These are phyloP conservation scores for Phorcus lineatus DNA, from an alignment of 2,888 invertebrate species.

Conservation along the genomic window DNA sequence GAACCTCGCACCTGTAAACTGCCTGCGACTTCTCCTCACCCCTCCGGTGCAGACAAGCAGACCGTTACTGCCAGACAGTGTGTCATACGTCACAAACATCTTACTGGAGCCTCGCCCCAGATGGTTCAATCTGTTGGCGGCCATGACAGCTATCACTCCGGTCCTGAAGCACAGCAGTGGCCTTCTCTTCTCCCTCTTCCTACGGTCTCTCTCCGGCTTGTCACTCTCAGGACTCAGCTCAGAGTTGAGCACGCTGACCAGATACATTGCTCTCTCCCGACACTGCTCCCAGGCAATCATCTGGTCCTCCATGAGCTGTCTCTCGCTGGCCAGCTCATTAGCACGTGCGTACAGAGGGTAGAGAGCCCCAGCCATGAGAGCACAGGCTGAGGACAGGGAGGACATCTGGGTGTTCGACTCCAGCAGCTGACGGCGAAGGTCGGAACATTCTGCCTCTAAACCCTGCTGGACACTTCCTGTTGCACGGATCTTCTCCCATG, in stretches of 20 bases:
- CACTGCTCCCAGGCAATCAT: constrained; percentile 63
- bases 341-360: constrained; percentile 65
- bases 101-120: constrained; percentile 51
- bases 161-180: constrained; percentile 66
- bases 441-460: constrained; percentile 67
- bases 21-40: constrained; percentile 38
- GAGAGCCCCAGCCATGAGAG: constrained; percentile 69
- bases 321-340: constrained; percentile 61
- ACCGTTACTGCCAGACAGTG: constrained; percentile 56
- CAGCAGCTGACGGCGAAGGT: constrained; percentile 59
- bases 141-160: constrained; percentile 68
- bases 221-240: constrained; percentile 55
- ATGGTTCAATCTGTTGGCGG: constrained; percentile 66
- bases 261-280: constrained; percentile 59
- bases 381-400: constrained; percentile 65
- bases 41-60: constrained; percentile 66
- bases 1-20: constrained; percentile 38
- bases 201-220: constrained; percentile 43
- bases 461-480: constrained; percentile 69
- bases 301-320: constrained; percentile 65
- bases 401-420: constrained; percentile 58
- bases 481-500: constrained; percentile 70
- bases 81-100: constrained; percentile 66
- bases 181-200: constrained; percentile 46
- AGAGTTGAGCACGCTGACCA: constrained; percentile 55